Evolutionary conservation across 2,113 vertebrate genomes (phyloP), one percentile per base, ranked within the genome.

Genomic region (Oriolus oriolus): DNA sequence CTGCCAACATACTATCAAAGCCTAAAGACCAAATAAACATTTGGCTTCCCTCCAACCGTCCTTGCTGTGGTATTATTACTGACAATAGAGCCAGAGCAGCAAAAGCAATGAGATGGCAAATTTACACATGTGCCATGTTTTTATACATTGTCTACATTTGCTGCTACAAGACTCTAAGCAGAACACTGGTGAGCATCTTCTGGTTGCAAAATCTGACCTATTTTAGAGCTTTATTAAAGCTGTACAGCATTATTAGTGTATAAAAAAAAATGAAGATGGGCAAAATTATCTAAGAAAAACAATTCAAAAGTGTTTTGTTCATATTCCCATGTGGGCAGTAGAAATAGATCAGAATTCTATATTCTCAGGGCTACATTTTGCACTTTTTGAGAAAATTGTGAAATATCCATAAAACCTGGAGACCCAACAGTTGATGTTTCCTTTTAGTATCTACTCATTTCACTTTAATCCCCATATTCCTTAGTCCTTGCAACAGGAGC

Each of bases 21-120:
- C 90, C 94, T 95, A 95, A 97, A 96, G 89, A 97, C 94, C 97
- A 97, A 96, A 96, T 96, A 96, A 96, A 95, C 4, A 73, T 79
- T 93, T 97, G 97, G 96, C 96, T 91, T 84, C 73, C 88, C 79
- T 97, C 97, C 97, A 97, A 7, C 65, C 73, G 0, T 87, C 95
- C 89, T 94, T 96, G 93, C 95, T 85, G 84, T 69, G 89, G 93
- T 93, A 84, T 96, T 96, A 96, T 94, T 97, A 95, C 93, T 80
- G 93, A 97, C 97, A 97, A 96, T 92, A 87, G 95, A 95, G 84
- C 93, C 96, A 77, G 92, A 93, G 90, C 81, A 95, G 95, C 92
- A 95, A 97, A 97, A 86, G 95, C 94, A 93, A 91, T 90, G 88
- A 93, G 94, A 96, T 92, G 95, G 95, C 92, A 96, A 97, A 95